phyloP scores from a whole-genome alignment of 2,113 vertebrate genomes.

The Sturnira hondurensis region DNA sequence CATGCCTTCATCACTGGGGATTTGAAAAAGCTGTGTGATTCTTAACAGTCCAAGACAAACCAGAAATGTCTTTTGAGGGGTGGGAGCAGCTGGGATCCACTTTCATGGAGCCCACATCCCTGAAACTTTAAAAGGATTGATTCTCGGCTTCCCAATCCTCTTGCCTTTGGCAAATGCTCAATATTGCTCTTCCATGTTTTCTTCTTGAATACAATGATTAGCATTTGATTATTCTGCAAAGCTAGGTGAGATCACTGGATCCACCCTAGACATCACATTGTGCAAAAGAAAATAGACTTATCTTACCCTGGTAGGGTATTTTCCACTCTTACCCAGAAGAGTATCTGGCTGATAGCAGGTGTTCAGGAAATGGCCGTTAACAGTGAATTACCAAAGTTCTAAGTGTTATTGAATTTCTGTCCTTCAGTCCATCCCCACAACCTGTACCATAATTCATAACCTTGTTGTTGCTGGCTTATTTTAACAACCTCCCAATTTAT shows the following conservation, averaged over 20 bases:
- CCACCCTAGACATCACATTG: neutral
- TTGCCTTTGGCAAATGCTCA: neutral
- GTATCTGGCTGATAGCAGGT: neutral
- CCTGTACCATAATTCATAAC: neutral
- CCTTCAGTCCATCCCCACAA: neutral
- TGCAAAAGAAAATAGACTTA: neutral
- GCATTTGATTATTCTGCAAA: neutral
- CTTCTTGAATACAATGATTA: neutral
- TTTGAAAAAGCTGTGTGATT: neutral
- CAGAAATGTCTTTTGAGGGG: neutral
- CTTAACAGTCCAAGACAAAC: neutral
- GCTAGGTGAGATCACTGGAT: neutral
- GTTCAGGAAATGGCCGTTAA: neutral
- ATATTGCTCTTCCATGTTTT: neutral
- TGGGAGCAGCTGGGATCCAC: neutral
- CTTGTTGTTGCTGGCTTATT: neutral
- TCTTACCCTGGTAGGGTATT: neutral
- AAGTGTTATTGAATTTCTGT: neutral
- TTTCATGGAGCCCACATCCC: neutral
- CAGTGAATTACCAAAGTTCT: neutral
- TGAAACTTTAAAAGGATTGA: neutral
- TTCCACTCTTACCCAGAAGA: accelerated
- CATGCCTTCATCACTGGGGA: neutral
- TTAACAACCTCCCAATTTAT: neutral
- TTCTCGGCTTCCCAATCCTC: neutral